These are phyloP conservation scores for Corydoras maculifer DNA, from an alignment of 2,113 vertebrate species.

Conservation along the genomic window DNA sequence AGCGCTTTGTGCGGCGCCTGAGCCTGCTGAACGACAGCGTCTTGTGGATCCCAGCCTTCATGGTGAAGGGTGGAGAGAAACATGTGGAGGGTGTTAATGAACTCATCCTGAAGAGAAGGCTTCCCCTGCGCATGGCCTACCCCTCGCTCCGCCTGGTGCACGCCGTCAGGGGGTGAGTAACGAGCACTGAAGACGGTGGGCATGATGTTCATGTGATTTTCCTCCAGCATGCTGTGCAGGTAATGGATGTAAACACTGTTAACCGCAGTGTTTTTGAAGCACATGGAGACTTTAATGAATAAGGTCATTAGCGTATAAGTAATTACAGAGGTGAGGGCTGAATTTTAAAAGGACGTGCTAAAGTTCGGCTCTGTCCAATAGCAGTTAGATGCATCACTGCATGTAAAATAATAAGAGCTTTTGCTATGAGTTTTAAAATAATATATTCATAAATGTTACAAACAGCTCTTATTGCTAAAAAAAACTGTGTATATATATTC, in stretches of 20 bases:
- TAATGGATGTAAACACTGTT: constrained; percentile 8
- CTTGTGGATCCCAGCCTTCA: constrained; percentile 87
- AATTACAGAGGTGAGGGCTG: no score
- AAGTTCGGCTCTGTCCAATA: no score
- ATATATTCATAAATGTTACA: no score
- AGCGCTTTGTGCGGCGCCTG: constrained; percentile 77
- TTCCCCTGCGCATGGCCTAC: constrained; percentile 77
- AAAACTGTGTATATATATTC: no score
- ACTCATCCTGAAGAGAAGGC: constrained; percentile 79
- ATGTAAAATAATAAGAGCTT: no score
- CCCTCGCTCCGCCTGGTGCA: constrained; percentile 82
- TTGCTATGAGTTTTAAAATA: no score
- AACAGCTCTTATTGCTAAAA: no score
- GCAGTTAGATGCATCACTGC: no score
- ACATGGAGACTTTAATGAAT: not conserved
- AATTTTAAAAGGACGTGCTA: no score
- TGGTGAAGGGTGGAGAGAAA: constrained; percentile 86
- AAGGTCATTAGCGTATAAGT: not conserved
- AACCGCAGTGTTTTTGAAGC: not conserved
- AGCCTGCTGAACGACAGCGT: constrained; percentile 82
- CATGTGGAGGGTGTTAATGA: constrained; percentile 81
- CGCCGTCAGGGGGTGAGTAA: constrained; percentile 85
- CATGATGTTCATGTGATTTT: no score
- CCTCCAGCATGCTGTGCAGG: not conserved
- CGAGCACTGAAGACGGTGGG: not conserved